phyloP scores from a whole-genome alignment of 1,140 invertebrate genomes.

The Archivesica marissinica region DNA sequence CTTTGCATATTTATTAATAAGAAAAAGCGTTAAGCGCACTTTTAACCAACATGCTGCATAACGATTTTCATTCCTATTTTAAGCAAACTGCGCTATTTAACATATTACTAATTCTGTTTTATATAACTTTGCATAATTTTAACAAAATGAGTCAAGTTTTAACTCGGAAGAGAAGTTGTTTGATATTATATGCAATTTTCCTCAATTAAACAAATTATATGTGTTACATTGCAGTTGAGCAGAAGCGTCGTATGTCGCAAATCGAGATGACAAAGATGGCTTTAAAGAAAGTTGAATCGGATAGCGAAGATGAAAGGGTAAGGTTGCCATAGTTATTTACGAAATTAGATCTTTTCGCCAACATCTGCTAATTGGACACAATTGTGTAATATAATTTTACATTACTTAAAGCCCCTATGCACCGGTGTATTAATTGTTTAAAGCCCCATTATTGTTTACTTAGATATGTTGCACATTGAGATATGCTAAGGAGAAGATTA shows the following conservation, averaged over 20 bases:
- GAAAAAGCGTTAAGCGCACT: too few species aligned
- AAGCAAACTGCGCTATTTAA: constrained; percentile 10
- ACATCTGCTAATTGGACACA: neutral
- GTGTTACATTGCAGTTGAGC: constrained; percentile 74
- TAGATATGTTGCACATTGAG: too few species aligned
- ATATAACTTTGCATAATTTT: constrained; percentile 23
- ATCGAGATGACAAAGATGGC: constrained; percentile 79
- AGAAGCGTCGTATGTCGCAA: constrained; percentile 78
- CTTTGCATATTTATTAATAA: too few species aligned
- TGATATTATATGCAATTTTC: neutral
- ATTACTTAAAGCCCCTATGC: too few species aligned
- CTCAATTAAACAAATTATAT: neutral
- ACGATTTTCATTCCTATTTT: too few species aligned
- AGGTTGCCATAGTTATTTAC: too few species aligned
- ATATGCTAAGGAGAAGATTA: too few species aligned
- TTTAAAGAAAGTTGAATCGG: constrained; percentile 91
- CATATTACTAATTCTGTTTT: constrained; percentile 16
- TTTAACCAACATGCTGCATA: too few species aligned
- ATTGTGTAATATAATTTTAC: too few species aligned
- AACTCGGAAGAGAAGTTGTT: neutral
- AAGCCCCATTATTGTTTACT: too few species aligned
- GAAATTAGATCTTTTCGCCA: neutral
- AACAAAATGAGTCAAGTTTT: neutral
- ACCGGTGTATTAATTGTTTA: too few species aligned
- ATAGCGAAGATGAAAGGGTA: constrained; percentile 80